Base-by-base conservation (phyloP, 2,113 vertebrate species). In the Callospermophilus lateralis region DNA sequence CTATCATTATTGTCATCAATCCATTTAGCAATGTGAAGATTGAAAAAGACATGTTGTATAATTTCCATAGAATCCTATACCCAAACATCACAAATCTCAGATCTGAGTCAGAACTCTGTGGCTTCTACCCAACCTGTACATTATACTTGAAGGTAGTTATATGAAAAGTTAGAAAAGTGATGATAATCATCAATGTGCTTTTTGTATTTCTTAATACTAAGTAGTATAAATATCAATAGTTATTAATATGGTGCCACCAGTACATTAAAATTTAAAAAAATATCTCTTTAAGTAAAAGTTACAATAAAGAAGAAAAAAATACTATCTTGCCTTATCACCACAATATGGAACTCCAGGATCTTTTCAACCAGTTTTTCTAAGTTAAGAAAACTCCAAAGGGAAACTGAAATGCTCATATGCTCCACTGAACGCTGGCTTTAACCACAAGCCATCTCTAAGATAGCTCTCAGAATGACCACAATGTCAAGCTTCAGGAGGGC, bases 71-170 rank as follows among this genome's bases (percentile, higher is more conserved):
- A 10, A 63, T 22, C 1, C 3, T 7, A 80, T n/a, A 70, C 1
- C 16, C 10, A 84, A 42, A 77, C 42, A 45, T 70, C 8, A 20
- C 19, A 93, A 42, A 81, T 28, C 1, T 73, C 79, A 34, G 1
- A 20, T 58, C 20, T 89, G 16, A 65, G 55, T n/a, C 0, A 81
- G 12, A 65, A 24, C 28, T 32, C 2, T 32, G 4, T 51, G 30
- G 1, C 3, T 63, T 6, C 6, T 9, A 61, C 11, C 3, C 0
- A 51, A 15, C 0, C 2, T 0, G 48, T 61, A 32, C 3, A 28
- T 68, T 67, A 63, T 55, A 83, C 1, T 72, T 8, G 15, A 89
- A 8, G 26, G 3, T 58, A 68, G 30, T 77, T 87, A 79, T 26
- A 4, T 42, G 3, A 92, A 37, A 2, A 74, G 10, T 48, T 68